Base-by-base conservation (phyloP, 2,113 vertebrate genomes). In the Poeciliopsis turrubarensis region DNA sequence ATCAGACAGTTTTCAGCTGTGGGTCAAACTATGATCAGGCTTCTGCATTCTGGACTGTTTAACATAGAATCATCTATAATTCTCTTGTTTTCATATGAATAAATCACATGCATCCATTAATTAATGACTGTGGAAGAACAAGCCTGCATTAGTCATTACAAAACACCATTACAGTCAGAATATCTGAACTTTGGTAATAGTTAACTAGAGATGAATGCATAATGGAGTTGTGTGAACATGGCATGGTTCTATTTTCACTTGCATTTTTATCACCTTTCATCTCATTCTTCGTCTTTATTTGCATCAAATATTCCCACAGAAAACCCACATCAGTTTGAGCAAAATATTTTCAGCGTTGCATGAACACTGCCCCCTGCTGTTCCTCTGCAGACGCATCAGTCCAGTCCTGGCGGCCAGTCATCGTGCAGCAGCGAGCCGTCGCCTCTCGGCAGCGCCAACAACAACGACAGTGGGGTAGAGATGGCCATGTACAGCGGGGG, bases 361-460 rank as follows among this genome's bases (percentile, higher is more conserved):
- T 74, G 3, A 29, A 51, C 47, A n/a, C 31, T 22, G 25, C 65
- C 76, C 72, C 9, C 32, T 39, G 9, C 32, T 78, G 13, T 85
- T 75, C 15, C 47, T 31, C 86, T 75, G 2, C 93, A 99, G 98
- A 95, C 96, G 86, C 98, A 97, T 95, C 97, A 99, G 94, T 96
- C 97, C 96, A 99, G 98, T 90, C 98, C 98, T 91, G 96, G 96
- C 81, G 97, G 97, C 90, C 97, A 97, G 92, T 99, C 97, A 0
- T 99, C 98, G n/a, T 99, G 97, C 86, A 98, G 97, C 95, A 99
- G 98, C 62, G 97, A 99, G 91, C 97, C 96, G 19, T 99, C 98
- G 74, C 98, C 97, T 80, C 96, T 98, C 94, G 95, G 97, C 93
- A 97, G 95, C 85, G 89, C 94, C 96, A 96, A 95, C 96, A 97